Evolutionary conservation across 1,140 invertebrate genomes (phyloP).

Genomic region (Drosophila tsacasi): DNA sequence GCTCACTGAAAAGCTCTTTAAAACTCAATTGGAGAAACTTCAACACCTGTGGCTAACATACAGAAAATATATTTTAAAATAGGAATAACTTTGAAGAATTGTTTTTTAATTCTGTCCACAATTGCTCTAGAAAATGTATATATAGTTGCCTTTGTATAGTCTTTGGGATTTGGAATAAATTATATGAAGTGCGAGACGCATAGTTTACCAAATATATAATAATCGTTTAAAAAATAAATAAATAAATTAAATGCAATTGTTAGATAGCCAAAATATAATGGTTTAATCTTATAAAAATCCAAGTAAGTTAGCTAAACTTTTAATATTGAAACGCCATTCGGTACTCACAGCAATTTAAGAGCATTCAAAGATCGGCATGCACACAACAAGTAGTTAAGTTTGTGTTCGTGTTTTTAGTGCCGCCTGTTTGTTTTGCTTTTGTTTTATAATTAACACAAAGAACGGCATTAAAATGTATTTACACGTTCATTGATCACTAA

Average conservation of each 20-base stretch:
- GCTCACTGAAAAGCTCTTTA: not conserved
- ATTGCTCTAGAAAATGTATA: not conserved
- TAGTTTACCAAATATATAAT: not conserved
- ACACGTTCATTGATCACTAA: constrained; percentile 73
- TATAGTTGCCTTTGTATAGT: not conserved
- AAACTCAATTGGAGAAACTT: not conserved
- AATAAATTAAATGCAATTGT: not conserved
- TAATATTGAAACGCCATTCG: not conserved
- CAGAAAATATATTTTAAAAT: not conserved
- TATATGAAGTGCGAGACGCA: not conserved
- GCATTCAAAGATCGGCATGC: constrained; percentile 15
- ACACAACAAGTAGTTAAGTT: not conserved
- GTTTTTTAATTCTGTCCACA: not conserved
- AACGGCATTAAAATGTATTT: constrained; percentile 73
- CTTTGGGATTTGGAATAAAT: not conserved
- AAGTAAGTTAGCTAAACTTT: not conserved
- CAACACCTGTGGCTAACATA: not conserved
- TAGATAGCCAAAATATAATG: not conserved
- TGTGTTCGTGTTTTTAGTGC: constrained; percentile 14
- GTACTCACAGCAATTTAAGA: not conserved
- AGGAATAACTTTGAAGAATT: too few relatives aligned
- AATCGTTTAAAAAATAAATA: not conserved
- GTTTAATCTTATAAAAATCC: not conserved
- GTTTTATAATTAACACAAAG: constrained; percentile 50
- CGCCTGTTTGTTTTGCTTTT: constrained; percentile 46